phyloP scores from a whole-genome alignment of 2,888 invertebrate genomes.

The Pteria penguin region DNA sequence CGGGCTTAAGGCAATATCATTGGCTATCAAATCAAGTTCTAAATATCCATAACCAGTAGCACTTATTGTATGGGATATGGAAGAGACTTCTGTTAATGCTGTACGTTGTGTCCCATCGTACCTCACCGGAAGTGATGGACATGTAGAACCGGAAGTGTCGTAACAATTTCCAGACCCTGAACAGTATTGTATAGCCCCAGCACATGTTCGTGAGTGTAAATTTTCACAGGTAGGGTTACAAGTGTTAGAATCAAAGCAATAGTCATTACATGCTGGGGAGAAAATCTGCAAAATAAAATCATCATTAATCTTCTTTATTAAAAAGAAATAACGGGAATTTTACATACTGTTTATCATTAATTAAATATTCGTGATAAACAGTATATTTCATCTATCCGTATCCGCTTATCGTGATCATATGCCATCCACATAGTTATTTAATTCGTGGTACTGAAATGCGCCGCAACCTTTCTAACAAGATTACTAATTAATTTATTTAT shows the following conservation, averaged over 20 bases:
- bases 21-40: slow-evolving; percentile 21
- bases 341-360: too few species aligned
- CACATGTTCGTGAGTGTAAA: slow-evolving; percentile 27
- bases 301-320: too few species aligned
- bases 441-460: too few species aligned
- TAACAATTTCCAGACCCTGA: slow-evolving; percentile 24
- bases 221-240: slow-evolving; percentile 46
- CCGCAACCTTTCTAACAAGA: too few species aligned
- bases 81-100: slow-evolving; percentile 14
- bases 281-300: slow-evolving; percentile 43
- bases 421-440: too few species aligned
- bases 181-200: slow-evolving; percentile 33
- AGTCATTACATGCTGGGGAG: slow-evolving; percentile 45
- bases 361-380: too few species aligned
- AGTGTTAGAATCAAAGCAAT: slow-evolving; percentile 56
- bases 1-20: slow-evolving; percentile 45
- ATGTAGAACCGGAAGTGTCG: slow-evolving; percentile 15
- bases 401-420: too few species aligned
- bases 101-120: slow-evolving; percentile 41
- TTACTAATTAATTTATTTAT: too few species aligned
- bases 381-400: too few species aligned
- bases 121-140: not conserved
- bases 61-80: slow-evolving; percentile 29
- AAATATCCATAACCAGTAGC: slow-evolving; percentile 53
- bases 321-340: too few species aligned